Evolutionary conservation across 2,888 invertebrate genomes (phyloP).

Genomic region (Acrobasis suavella): DNA sequence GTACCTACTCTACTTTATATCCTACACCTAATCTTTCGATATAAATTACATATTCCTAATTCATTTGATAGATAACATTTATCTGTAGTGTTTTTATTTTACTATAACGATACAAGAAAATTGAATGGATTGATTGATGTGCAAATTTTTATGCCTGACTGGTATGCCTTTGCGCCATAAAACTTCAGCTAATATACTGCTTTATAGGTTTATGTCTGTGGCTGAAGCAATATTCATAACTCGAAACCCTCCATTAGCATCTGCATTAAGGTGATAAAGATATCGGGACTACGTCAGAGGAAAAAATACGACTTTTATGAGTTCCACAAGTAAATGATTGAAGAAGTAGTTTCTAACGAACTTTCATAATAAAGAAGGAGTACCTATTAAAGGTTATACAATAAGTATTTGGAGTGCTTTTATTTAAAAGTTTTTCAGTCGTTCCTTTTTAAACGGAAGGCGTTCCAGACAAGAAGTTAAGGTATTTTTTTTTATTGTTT

Average conservation of each 20-base stretch:
- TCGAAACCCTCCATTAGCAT: slow-evolving; percentile 60
- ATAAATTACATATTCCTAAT: background rate
- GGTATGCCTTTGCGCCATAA: slow-evolving; percentile 41
- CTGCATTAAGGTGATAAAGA: slow-evolving; percentile 42
- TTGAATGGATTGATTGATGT: slow-evolving; percentile 38
- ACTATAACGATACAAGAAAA: slow-evolving; percentile 11
- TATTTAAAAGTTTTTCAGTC: background rate
- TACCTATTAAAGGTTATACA: background rate
- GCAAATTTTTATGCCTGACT: slow-evolving; percentile 36
- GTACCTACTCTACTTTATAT: too few species aligned
- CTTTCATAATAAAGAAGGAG: background rate
- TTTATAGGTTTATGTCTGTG: slow-evolving; percentile 48
- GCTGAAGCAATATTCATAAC: slow-evolving; percentile 58
- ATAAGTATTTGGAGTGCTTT: background rate
- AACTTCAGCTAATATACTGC: slow-evolving; percentile 61
- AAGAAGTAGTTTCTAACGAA: background rate
- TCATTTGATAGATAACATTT: background rate
- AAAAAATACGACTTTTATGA: slow-evolving; percentile 24
- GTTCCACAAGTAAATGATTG: slow-evolving; percentile 16
- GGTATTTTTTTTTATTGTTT: slow-evolving; percentile 61
- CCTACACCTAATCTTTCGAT: background rate
- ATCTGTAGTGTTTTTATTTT: background rate
- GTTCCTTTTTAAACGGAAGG: slow-evolving; percentile 20
- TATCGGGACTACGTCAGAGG: slow-evolving; percentile 31
- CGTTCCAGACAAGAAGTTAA: slow-evolving; percentile 46